Base-by-base conservation (phyloP, 2,113 vertebrate genomes). In the Psammodynastes pulverulentus region DNA sequence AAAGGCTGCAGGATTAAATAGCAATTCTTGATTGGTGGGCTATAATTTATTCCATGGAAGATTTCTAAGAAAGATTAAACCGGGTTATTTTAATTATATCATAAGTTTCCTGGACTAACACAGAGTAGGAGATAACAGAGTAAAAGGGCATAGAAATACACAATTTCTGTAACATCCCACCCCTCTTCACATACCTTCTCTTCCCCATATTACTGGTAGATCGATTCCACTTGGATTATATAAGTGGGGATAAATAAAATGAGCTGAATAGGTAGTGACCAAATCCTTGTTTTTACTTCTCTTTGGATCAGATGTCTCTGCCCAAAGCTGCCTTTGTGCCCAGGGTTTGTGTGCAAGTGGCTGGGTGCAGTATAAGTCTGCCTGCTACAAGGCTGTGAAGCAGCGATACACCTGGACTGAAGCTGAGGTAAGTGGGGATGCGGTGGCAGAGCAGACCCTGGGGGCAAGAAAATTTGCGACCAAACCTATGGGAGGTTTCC, bases 311-410 rank as follows among this genome's bases (percentile, higher is more conserved):
- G 90, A 12, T 91, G 21, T 48, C 46, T 62, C n/a, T 87, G 87
- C 85, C 23, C 85, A 91, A 39, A 87, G 10, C 9, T 91, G 84
- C 15, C 90, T 91, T 51, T 91, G 90, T 51, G n/a, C 46, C 85
- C 54, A 10, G 13, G 85, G 90, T 7, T 43, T 52, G 67, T 91
- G 90, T 26, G 12, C 13, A 24, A 6, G 0, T 3, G 90, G 85
- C 19, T 91, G 84, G 84, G 90, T 91, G n/a, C 84, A 67, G 2
- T 91, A 87, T 67, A n/a, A 62, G n/a, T 43, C 62, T 29, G n/a
- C 90, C 48, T 91, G 90, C 85, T 91, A 91, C 51, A 91, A 91
- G 67, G 85, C 8, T 39, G 85, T 67, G 90, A 67, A 0, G n/a
- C 29, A 67, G 39, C 29, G 0, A 52, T 72, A 62, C 1, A 87